Conservation (phyloP, 2,797 vertebrate genomes). For the Macropodus opercularis region DNA sequence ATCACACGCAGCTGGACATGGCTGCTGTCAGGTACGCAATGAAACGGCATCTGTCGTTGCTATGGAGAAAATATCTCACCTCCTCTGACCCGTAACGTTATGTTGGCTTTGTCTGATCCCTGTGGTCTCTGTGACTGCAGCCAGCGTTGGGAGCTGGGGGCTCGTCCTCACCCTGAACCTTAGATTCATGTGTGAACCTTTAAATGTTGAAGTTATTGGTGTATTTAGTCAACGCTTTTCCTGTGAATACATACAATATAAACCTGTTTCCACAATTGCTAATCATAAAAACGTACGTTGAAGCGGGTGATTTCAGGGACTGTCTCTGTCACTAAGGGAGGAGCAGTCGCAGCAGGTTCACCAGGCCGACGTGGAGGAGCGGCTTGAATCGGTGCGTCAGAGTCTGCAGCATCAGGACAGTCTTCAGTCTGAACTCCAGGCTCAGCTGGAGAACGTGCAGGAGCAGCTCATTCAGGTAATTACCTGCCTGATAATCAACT, state of each 20-base stretch:
- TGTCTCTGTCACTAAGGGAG: conserved; percentile 59
- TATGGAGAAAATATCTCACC: conserved; percentile 56
- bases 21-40: conserved; percentile 72
- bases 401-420: conserved; percentile 48
- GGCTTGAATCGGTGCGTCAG: conserved; percentile 48
- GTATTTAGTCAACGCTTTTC: no score
- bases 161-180: no score
- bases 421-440: conserved; percentile 37
- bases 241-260: no score
- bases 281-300: not conserved
- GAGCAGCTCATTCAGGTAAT: conserved; percentile 40
- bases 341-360: conserved; percentile 45
- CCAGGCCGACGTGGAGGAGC: conserved; percentile 58
- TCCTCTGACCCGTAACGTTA: conserved; percentile 67
- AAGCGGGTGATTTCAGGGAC: not conserved
- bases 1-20: conserved; percentile 59
- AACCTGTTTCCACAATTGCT: no score
- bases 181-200: no score
- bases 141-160: conserved; percentile 10
- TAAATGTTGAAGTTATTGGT: no score
- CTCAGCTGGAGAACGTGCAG: conserved; percentile 50
- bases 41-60: no score
- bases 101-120: conserved; percentile 69
- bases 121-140: conserved; percentile 37
- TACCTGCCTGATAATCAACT: not conserved